Evolutionary conservation across 2,888 invertebrate genomes (phyloP).

Genomic region (Chrysomela aeneicollis): DNA sequence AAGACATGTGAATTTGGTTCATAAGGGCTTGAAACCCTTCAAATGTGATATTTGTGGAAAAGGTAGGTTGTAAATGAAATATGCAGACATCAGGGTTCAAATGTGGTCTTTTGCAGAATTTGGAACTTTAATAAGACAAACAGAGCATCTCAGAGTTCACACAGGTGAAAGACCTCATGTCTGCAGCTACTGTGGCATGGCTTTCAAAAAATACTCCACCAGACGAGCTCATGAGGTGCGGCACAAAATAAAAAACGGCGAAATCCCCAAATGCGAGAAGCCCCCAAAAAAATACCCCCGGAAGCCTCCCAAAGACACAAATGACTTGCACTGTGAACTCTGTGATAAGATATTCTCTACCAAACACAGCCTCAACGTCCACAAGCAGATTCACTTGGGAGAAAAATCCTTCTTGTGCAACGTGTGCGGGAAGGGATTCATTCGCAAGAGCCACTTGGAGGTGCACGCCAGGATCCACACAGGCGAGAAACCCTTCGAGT

Average conservation of each 20-base stretch:
- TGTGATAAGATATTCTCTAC: constrained; percentile 36
- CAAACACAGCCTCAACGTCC: constrained; percentile 32
- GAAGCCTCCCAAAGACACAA: constrained; percentile 25
- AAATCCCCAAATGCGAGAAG: constrained; percentile 31
- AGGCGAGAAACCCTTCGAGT: constrained; percentile 35
- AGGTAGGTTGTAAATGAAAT: constrained; percentile 32
- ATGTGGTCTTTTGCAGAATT: constrained; percentile 35
- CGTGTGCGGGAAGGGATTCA: constrained; percentile 36
- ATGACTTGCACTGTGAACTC: constrained; percentile 28
- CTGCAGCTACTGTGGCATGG: constrained; percentile 34
- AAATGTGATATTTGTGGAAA: constrained; percentile 47
- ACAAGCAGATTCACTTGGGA: constrained; percentile 36
- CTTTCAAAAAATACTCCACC: constrained; percentile 38
- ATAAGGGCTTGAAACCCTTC: constrained; percentile 45
- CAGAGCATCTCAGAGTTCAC: constrained; percentile 35
- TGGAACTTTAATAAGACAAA: constrained; percentile 34
- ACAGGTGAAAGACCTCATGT: constrained; percentile 38
- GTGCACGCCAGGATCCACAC: constrained; percentile 38
- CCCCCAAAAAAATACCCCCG: constrained; percentile 28
- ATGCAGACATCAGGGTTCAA: not conserved
- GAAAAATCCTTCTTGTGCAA: constrained; percentile 38
- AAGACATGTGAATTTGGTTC: constrained; percentile 39
- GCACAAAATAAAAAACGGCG: constrained; percentile 38
- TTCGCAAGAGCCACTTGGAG: constrained; percentile 35
- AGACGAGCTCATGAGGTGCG: constrained; percentile 34